Percentiles rank a stretch among this genome's conserved stretches.
These are phyloP conservation scores for Miichthys miiuy DNA, from an alignment of 2,797 vertebrate species.

Conservation along the genomic window DNA sequence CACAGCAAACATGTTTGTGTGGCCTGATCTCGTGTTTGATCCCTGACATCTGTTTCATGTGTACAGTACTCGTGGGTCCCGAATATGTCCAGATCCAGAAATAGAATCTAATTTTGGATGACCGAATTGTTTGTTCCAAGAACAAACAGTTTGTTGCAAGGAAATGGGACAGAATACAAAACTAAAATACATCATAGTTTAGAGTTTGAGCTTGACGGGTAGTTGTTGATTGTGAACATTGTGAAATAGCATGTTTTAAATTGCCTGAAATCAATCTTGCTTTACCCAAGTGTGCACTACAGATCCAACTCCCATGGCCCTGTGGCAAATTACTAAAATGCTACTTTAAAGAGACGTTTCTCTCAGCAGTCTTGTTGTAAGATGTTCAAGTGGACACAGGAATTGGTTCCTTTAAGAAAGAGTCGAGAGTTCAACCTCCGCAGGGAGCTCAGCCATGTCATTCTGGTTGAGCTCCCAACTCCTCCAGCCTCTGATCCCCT, in stretches of 20 bases:
- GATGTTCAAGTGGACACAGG: slow-evolving; percentile 12
- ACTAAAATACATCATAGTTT: slow-evolving; percentile 51
- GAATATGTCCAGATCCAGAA: slow-evolving; percentile 57
- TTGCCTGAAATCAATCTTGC: slow-evolving; percentile 42
- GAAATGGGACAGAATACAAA: slow-evolving; percentile 50
- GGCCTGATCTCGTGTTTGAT: slow-evolving; percentile 67
- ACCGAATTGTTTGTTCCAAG: slow-evolving; percentile 74
- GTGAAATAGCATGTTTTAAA: slow-evolving; percentile 27
- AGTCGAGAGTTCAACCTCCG: neutral
- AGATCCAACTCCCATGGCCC: slow-evolving; percentile 1
- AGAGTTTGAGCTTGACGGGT: slow-evolving; percentile 14
- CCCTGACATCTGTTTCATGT: slow-evolving; percentile 75
- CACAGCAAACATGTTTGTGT: slow-evolving; percentile 78
- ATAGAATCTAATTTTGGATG: slow-evolving; percentile 74
- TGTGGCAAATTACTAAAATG: neutral
- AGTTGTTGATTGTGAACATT: slow-evolving; percentile 35
- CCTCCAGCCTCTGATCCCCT: slow-evolving; percentile 19
- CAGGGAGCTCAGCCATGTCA: slow-evolving; percentile 3
- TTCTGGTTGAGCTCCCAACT: slow-evolving; percentile 16
- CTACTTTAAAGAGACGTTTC: slow-evolving; percentile 17
- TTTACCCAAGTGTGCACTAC: slow-evolving; percentile 4
- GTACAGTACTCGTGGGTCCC: slow-evolving; percentile 35
- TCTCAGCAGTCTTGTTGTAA: neutral
- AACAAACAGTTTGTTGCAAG: slow-evolving; percentile 71
- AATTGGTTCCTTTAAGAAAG: slow-evolving; percentile 18